These are phyloP conservation scores for Aleiodes alternator DNA, from an alignment of 2,888 invertebrate genomes.

Conservation along the genomic window DNA sequence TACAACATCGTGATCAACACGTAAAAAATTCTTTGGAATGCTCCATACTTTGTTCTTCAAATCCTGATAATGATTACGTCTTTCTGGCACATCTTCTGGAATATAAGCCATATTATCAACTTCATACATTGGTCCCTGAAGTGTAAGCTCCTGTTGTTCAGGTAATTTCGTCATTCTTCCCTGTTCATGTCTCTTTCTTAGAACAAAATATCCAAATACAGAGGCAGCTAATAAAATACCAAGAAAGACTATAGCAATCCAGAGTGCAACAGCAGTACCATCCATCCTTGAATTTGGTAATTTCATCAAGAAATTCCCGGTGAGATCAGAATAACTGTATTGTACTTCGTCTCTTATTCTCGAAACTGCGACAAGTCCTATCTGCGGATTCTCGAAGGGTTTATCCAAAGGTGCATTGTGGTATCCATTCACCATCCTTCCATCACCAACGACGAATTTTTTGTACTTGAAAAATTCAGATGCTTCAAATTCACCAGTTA, in stretches of 20 bases:
- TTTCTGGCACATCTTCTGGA: constrained; percentile 82
- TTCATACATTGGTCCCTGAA: constrained; percentile 88
- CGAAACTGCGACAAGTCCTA: constrained; percentile 75
- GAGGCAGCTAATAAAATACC: constrained; percentile 81
- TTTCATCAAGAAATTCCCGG: constrained; percentile 51
- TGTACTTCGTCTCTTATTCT: constrained; percentile 74
- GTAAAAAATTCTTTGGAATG: constrained; percentile 84
- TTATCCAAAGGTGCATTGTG: constrained; percentile 84
- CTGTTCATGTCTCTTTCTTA: constrained; percentile 75
- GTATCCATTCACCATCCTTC: constrained; percentile 83
- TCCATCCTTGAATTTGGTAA: constrained; percentile 43
- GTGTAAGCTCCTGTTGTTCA: constrained; percentile 82
- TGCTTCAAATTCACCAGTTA: constrained; percentile 87
- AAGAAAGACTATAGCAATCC: constrained; percentile 84
- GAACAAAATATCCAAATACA: constrained; percentile 80
- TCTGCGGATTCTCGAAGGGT: constrained; percentile 57
- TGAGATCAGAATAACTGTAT: constrained; percentile 67
- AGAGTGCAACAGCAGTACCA: constrained; percentile 73
- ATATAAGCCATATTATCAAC: constrained; percentile 88
- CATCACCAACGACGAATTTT: constrained; percentile 87
- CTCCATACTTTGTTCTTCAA: constrained; percentile 86
- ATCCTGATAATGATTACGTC: constrained; percentile 84
- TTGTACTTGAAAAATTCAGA: constrained; percentile 76
- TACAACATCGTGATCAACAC: constrained; percentile 83
- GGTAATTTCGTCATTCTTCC: constrained; percentile 77